Evolutionary conservation across 2,113 vertebrate genomes (phyloP).

Genomic region (Chroicocephalus ridibundus): DNA sequence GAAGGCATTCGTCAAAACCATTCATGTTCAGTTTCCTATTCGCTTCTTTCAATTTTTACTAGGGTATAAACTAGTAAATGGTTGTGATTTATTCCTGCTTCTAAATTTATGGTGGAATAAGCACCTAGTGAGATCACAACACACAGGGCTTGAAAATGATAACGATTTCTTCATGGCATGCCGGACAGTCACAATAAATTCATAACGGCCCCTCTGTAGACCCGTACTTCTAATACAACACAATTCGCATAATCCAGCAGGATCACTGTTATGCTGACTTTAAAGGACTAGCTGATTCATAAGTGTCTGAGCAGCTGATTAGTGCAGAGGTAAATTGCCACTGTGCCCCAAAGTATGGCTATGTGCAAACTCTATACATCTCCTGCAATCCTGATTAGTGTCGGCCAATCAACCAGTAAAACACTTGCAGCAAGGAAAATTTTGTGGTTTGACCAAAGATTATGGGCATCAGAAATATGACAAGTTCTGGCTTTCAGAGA

Average conservation of each 20-base stretch:
- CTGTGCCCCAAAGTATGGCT: not conserved
- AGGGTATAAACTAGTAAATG: not conserved
- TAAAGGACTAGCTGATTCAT: not conserved
- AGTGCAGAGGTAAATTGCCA: not conserved
- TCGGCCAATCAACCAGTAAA: not conserved
- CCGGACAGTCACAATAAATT: not conserved
- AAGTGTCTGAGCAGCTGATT: not conserved
- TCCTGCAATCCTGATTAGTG: not conserved
- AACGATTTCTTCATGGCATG: not conserved
- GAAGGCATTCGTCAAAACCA: not conserved
- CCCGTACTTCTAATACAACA: not conserved
- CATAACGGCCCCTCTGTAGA: not conserved
- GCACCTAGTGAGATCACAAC: not conserved
- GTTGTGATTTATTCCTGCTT: not conserved
- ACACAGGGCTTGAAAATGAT: not conserved
- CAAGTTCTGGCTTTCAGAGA: not conserved
- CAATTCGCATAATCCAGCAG: not conserved
- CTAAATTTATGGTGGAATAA: not conserved
- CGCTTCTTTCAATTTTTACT: not conserved
- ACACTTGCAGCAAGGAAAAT: not conserved
- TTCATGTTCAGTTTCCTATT: not conserved
- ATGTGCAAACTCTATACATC: accelerated
- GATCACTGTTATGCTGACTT: not conserved
- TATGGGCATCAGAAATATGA: not conserved
- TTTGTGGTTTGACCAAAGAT: not conserved